These are phyloP conservation scores for Gymnothorax javanicus DNA, from an alignment of 2,797 vertebrate species.

Conservation along the genomic window DNA sequence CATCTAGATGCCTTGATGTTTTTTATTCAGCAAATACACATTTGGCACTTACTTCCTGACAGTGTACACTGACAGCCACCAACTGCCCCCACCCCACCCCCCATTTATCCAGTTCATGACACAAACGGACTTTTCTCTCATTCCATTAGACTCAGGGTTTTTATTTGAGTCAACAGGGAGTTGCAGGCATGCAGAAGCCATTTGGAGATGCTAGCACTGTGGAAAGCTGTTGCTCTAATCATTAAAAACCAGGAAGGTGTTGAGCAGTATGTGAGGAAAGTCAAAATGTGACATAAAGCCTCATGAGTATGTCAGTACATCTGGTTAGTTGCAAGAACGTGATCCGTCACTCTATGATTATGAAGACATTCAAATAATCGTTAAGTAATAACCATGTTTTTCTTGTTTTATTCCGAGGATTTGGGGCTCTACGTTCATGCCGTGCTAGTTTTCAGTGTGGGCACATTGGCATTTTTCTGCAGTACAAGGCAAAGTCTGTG, in stretches of 20 bases:
- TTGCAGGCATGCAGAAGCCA: neutral
- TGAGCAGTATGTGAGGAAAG: neutral
- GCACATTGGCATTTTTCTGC: too few species aligned
- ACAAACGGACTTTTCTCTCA: neutral
- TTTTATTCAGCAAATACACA: neutral
- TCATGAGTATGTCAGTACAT: neutral
- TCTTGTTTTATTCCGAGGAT: too few species aligned
- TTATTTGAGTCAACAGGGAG: neutral
- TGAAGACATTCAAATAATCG: neutral
- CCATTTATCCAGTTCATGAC: neutral
- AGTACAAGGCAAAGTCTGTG: too few species aligned
- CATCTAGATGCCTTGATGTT: neutral
- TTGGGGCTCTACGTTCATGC: too few species aligned
- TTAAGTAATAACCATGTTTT: neutral
- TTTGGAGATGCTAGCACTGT: neutral
- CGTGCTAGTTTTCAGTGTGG: too few species aligned
- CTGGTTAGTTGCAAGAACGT: neutral
- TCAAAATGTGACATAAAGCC: neutral
- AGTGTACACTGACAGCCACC: too few species aligned
- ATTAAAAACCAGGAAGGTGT: neutral
- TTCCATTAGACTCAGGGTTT: neutral
- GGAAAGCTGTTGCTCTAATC: neutral
- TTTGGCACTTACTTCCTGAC: neutral
- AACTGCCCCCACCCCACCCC: neutral
- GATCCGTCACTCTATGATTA: neutral